Evolutionary conservation across 2,113 vertebrate species (phyloP).

Genomic region (Chloropsis hardwickii): DNA sequence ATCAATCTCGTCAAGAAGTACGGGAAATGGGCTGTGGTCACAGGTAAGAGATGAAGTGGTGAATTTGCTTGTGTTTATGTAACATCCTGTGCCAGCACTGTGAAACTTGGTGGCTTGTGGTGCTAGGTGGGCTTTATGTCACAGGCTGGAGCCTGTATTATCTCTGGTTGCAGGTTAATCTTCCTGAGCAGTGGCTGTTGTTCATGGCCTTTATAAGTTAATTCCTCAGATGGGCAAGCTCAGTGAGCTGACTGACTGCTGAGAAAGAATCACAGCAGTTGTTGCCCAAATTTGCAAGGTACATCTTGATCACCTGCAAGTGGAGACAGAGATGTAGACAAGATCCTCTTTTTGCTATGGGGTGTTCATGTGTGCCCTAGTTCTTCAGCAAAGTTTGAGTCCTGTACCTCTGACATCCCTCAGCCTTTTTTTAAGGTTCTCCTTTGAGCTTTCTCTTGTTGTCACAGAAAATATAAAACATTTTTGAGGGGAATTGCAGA

Average conservation of each 20-base stretch:
- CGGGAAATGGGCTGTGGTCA: constrained; percentile 90
- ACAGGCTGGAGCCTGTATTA: not conserved
- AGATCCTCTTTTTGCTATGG: not conserved
- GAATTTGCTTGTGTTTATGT: not conserved
- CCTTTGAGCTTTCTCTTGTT: not conserved
- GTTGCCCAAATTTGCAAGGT: not conserved
- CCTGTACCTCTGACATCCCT: not conserved
- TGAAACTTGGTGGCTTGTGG: not conserved
- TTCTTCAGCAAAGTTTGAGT: not conserved
- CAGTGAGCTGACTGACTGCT: not conserved
- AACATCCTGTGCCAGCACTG: not conserved
- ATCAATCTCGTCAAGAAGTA: constrained; percentile 79
- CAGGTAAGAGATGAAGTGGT: constrained; percentile 76
- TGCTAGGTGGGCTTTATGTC: not conserved
- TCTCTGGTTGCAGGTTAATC: not conserved
- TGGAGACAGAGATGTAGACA: not conserved
- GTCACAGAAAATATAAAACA: not conserved
- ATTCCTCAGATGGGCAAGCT: not conserved
- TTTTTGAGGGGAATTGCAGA: not conserved
- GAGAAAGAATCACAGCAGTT: not conserved
- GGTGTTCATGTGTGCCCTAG: not conserved
- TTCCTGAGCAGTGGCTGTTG: not conserved
- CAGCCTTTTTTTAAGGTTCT: not conserved
- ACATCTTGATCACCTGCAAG: not conserved
- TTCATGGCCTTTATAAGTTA: not conserved